These are phyloP conservation scores for Geococcyx californianus DNA, from an alignment of 2,113 vertebrate genomes.

Conservation along the genomic window DNA sequence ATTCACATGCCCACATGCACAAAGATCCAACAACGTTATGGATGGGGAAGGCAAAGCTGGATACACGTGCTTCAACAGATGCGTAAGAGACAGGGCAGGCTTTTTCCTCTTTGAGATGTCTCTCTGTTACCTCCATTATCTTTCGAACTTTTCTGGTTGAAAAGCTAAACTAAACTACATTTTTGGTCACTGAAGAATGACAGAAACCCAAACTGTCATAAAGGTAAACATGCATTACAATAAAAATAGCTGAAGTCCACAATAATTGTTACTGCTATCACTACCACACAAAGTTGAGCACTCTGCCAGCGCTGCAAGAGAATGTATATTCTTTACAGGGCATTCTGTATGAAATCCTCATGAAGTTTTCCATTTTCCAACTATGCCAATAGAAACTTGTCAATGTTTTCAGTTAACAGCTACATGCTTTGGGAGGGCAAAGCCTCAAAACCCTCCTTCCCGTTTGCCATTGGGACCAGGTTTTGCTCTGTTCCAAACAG, in stretches of 20 bases:
- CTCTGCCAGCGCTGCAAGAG: not conserved
- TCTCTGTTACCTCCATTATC: not conserved
- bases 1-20: not conserved
- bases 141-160: not conserved
- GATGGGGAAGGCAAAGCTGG: not conserved
- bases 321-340: fast-evolving
- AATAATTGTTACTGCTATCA: not conserved
- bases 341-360: not conserved
- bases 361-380: not conserved
- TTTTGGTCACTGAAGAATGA: not conserved
- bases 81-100: not conserved
- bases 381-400: not conserved
- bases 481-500: not conserved
- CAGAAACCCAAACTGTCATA: not conserved
- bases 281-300: not conserved
- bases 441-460: not conserved
- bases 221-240: not conserved
- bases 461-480: not conserved
- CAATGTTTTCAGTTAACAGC: not conserved
- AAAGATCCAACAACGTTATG: not conserved
- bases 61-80: not conserved
- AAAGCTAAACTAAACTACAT: not conserved
- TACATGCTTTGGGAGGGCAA: not conserved
- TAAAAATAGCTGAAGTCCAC: not conserved
- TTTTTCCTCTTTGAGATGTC: not conserved